Conservation (phyloP, 2,888 invertebrate genomes). For the Cosmia pyralina region DNA sequence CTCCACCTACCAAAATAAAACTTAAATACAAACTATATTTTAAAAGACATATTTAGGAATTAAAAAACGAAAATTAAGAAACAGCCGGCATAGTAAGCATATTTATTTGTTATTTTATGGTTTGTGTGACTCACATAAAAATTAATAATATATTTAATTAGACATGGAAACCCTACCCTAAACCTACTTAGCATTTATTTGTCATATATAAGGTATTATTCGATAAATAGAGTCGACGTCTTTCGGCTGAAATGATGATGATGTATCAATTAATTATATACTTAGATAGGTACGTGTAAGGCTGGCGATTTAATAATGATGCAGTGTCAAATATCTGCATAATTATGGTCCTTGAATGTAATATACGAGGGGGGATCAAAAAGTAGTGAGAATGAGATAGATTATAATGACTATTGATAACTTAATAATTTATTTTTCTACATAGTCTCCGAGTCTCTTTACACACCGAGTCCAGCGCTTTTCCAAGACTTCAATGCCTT, state of each 20-base stretch:
- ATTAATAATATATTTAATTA: not conserved
- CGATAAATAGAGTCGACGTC: not conserved
- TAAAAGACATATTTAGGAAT: no score
- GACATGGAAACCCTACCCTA: not conserved
- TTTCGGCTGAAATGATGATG: no score
- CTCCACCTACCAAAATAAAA: not conserved
- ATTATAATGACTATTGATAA: no score
- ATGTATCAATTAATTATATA: not conserved
- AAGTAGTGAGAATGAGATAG: no score
- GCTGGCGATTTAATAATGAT: slow-evolving; percentile 9
- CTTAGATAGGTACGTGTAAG: not conserved
- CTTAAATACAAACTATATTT: not conserved
- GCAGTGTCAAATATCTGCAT: slow-evolving; percentile 8
- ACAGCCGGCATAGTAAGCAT: not conserved
- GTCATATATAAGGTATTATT: not conserved
- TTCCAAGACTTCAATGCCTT: no score
- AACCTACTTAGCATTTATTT: not conserved
- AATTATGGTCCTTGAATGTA: no score
- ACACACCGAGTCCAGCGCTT: no score
- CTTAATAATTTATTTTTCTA: no score
- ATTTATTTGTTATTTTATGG: not conserved
- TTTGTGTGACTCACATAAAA: not conserved
- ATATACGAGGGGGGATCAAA: no score
- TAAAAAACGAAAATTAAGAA: not conserved
- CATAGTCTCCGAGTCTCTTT: no score